Evolutionary conservation across 2,113 vertebrate species (phyloP).

Genomic region (Dendrocopos noguchii): DNA sequence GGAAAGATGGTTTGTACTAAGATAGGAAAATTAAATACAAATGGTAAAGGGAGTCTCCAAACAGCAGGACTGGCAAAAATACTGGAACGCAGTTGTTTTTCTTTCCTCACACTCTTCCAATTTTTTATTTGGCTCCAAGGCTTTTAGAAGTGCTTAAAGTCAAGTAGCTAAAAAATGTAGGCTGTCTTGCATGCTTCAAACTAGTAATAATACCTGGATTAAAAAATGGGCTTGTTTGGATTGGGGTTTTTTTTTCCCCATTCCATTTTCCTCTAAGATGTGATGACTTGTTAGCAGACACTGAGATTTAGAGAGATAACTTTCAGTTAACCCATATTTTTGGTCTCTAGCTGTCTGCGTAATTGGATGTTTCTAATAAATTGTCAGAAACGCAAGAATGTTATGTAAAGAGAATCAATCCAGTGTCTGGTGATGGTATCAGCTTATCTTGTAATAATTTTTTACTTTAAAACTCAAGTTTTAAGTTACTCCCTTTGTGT

Average conservation of each 20-base stretch:
- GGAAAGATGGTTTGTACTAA: constrained; percentile 45
- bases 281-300: neutral
- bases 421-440: neutral
- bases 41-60: constrained; percentile 59
- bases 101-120: constrained; percentile 61
- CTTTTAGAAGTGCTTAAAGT: constrained; percentile 26
- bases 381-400: neutral
- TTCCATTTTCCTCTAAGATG: neutral
- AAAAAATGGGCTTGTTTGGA: neutral
- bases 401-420: neutral
- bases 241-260: neutral
- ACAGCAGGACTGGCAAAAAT: constrained; percentile 66
- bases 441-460: neutral
- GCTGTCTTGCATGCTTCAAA: constrained; percentile 1
- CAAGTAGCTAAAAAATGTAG: constrained; percentile 43
- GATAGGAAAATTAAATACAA: constrained; percentile 68
- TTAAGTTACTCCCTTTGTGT: neutral
- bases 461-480: neutral
- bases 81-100: constrained; percentile 53
- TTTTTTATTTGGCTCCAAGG: constrained; percentile 24
- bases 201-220: constrained; percentile 1
- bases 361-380: neutral
- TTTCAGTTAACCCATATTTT: neutral
- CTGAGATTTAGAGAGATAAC: neutral
- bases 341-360: neutral